A percentile compares a stretch with the other conserved stretches of the same genome.
phyloP scores from a whole-genome alignment of 2,113 vertebrate species.

The Alaudala cheleensis region DNA sequence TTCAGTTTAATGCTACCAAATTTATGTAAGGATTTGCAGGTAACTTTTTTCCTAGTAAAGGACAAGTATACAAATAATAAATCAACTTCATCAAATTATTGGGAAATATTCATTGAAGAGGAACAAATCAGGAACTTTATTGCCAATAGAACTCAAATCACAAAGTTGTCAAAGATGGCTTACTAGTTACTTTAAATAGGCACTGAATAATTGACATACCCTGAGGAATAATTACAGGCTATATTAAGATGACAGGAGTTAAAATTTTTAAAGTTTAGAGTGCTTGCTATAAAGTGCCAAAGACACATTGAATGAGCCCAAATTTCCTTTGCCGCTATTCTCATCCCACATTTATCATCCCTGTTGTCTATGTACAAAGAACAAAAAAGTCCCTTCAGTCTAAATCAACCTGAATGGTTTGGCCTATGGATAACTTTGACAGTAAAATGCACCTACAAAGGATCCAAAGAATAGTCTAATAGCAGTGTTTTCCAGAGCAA shows the following conservation, averaged over 20 bases:
- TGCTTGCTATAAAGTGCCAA: neutral
- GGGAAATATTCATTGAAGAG: neutral
- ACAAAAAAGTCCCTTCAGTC: neutral
- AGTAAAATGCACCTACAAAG: neutral
- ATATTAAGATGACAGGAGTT: constrained; percentile 43
- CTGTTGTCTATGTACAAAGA: neutral
- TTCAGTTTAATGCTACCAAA: neutral
- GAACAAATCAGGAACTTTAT: constrained; percentile 2
- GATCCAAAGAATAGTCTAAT: neutral
- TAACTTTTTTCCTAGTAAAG: neutral
- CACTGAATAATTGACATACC: constrained; percentile 26
- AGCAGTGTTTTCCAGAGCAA: neutral
- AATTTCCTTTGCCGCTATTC: neutral
- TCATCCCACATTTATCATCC: neutral
- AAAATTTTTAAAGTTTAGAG: neutral
- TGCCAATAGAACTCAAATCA: neutral
- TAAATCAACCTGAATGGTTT: neutral
- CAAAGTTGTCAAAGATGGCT: constrained; percentile 30
- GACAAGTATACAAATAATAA: constrained; percentile 18
- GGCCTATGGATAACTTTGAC: neutral
- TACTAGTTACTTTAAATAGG: constrained; percentile 53
- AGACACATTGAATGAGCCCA: neutral
- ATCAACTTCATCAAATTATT: neutral
- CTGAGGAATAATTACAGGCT: constrained; percentile 48
- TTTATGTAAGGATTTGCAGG: neutral